Percentiles rank a stretch among this genome's conserved stretches.
Conservation (phyloP, 2,888 invertebrate genomes). For the Lacanobia wlatinum region DNA sequence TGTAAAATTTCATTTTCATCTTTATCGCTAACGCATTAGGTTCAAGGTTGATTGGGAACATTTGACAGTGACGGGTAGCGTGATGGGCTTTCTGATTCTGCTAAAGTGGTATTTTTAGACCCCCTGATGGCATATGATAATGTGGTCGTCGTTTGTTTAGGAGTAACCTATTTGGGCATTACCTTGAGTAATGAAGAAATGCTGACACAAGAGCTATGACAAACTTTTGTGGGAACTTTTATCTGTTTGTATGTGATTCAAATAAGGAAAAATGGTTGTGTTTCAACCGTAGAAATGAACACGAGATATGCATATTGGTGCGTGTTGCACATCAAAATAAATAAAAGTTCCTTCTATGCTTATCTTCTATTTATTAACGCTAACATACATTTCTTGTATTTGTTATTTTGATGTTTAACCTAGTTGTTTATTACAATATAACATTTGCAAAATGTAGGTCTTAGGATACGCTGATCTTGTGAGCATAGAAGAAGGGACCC, state of each 20-base stretch:
- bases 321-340: constrained; percentile 17
- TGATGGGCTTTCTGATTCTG: too few relatives aligned
- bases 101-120: too few relatives aligned
- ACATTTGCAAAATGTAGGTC: not conserved
- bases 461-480: too few relatives aligned
- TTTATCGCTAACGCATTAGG: too few relatives aligned
- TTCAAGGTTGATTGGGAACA: too few relatives aligned
- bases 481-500: too few relatives aligned
- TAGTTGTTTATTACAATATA: not conserved
- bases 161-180: not conserved
- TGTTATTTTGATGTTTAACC: constrained; percentile 10
- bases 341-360: not conserved
- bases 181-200: constrained; percentile 31
- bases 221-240: constrained; percentile 3
- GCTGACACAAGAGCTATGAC: not conserved
- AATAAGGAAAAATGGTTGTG: constrained; percentile 30
- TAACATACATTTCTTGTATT: constrained; percentile 3
- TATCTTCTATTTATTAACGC: constrained; percentile 14
- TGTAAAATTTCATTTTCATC: too few relatives aligned
- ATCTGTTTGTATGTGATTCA: constrained; percentile 5
- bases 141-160: not conserved
- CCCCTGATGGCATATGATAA: not conserved
- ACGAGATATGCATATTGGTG: constrained; percentile 41
- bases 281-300: constrained; percentile 8
- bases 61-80: too few relatives aligned